Percentiles rank a stretch among this genome's conserved stretches.
These are phyloP conservation scores for Spinus olivaceus DNA, from an alignment of 2,797 vertebrate genomes.

Conservation along the genomic window DNA sequence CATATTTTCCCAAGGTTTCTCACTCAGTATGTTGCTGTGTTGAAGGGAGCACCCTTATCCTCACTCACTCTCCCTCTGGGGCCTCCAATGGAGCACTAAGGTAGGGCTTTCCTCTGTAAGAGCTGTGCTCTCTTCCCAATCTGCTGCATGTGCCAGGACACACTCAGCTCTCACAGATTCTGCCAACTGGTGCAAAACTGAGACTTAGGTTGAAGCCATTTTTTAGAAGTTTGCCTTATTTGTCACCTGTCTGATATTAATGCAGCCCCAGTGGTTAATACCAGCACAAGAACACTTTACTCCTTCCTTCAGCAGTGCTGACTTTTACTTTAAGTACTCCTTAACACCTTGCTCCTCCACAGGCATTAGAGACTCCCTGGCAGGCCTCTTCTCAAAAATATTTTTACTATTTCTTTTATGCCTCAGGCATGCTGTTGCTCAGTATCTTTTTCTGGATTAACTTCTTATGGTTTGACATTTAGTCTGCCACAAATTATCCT, in stretches of 20 bases:
- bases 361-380: neutral
- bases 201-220: neutral
- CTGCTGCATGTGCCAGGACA: fast-evolving
- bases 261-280: neutral
- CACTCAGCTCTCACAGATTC: neutral
- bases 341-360: neutral
- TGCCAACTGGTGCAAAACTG: neutral
- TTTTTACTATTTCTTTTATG: neutral
- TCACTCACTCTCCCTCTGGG: neutral
- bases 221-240: neutral
- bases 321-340: neutral
- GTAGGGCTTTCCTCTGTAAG: neutral
- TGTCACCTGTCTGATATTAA: neutral
- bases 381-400: neutral
- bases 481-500: neutral
- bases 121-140: neutral
- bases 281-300: neutral
- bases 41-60: neutral
- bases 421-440: conserved; percentile 2
- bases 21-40: neutral
- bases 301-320: neutral
- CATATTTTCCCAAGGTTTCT: neutral
- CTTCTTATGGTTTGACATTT: conserved; percentile 6
- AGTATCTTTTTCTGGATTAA: conserved; percentile 20
- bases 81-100: neutral